phyloP scores from a whole-genome alignment of 2,888 invertebrate species.

The Scaptomyza reducta region DNA sequence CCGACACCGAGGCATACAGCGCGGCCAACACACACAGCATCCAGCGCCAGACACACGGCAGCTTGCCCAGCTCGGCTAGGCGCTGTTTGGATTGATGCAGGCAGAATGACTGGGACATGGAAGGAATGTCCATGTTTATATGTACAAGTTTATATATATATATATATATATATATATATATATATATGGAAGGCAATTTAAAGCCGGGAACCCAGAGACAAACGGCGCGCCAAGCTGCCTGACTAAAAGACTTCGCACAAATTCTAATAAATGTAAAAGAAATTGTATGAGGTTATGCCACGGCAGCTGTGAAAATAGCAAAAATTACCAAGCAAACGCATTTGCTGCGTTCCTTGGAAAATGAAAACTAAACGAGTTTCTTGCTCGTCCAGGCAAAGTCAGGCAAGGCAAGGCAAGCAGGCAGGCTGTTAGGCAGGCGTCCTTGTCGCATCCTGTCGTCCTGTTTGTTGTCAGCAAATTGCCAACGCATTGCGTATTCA shows the following conservation, averaged over 20 bases:
- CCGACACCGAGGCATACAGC: constrained; percentile 53
- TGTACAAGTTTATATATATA: constrained; percentile 16
- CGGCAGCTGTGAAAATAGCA: constrained; percentile 72
- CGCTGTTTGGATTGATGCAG: constrained; percentile 39
- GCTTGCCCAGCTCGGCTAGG: constrained; percentile 25
- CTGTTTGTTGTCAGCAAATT: constrained; percentile 72
- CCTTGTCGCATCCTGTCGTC: constrained; percentile 31
- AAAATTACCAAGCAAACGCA: constrained; percentile 72
- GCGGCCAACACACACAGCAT: background rate
- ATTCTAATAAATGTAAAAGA: constrained; percentile 77
- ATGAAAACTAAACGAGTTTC: constrained; percentile 78
- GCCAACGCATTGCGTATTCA: constrained; percentile 67
- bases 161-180: constrained; percentile 1
- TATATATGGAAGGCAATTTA: constrained; percentile 45
- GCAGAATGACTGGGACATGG: constrained; percentile 21
- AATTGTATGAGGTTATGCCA: constrained; percentile 75
- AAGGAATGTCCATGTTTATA: constrained; percentile 50
- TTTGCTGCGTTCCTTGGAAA: constrained; percentile 59
- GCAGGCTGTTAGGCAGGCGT: constrained; percentile 12
- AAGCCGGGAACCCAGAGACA: constrained; percentile 41
- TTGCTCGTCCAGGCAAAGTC: constrained; percentile 35
- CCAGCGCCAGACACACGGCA: constrained; percentile 14
- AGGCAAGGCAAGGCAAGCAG: constrained; percentile 8
- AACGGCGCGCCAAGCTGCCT: constrained; percentile 24
- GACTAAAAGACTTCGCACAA: constrained; percentile 57